phyloP scores from a whole-genome alignment of 2,113 vertebrate genomes.

The Bubo bubo region DNA sequence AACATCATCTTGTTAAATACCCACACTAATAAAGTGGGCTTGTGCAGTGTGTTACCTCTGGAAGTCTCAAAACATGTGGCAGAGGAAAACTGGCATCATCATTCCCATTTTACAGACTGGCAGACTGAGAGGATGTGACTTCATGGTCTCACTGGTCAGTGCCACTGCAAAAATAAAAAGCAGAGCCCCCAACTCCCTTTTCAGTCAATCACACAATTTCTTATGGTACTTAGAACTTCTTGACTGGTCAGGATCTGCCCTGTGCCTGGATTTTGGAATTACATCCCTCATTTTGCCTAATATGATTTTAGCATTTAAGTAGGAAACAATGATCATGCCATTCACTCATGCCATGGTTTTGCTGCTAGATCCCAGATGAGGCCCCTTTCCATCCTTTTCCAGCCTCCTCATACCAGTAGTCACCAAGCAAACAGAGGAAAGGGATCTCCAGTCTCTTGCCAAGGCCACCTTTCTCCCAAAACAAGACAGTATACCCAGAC shows the following conservation, averaged over 20 bases:
- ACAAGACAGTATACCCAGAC: neutral
- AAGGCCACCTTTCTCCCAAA: neutral
- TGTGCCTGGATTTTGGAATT: neutral
- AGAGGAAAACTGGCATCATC: neutral
- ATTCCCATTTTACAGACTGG: neutral
- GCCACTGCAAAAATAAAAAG: neutral
- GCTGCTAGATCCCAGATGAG: neutral
- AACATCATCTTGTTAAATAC: rapidly evolving
- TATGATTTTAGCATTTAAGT: neutral
- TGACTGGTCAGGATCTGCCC: neutral
- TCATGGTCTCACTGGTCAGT: neutral
- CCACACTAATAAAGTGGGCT: rapidly evolving
- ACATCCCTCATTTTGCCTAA: neutral
- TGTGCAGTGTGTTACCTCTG: neutral
- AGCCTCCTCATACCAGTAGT: neutral
- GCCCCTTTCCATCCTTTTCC: neutral
- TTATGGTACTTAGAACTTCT: neutral
- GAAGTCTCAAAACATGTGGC: neutral
- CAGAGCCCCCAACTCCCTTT: neutral
- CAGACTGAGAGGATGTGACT: neutral
- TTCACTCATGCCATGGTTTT: neutral
- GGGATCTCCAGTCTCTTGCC: neutral
- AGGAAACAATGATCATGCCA: neutral
- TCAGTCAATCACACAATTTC: neutral
- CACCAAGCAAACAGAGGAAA: neutral